These are phyloP conservation scores for Neelides sp. DNA, from an alignment of 1,140 invertebrate species.

Conservation along the genomic window DNA sequence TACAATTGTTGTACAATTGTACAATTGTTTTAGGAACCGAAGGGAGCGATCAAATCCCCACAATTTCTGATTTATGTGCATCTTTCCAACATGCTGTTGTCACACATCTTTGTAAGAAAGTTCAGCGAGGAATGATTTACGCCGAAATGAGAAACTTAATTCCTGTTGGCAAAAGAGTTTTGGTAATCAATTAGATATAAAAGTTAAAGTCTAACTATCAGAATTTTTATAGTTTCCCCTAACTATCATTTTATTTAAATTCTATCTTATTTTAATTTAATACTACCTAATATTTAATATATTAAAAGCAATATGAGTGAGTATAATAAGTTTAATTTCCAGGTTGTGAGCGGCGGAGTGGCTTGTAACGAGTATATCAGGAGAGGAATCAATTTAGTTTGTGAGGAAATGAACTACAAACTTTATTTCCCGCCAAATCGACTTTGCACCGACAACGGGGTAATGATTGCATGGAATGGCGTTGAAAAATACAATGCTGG, in stretches of 20 bases:
- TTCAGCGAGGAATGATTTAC: constrained; percentile 70
- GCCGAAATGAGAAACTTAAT: constrained; percentile 42
- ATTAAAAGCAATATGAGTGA: too few species aligned
- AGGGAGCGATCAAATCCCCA: constrained; percentile 58
- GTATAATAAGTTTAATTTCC: too few species aligned
- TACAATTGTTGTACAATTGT: constrained; percentile 14
- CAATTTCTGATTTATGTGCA: constrained; percentile 73
- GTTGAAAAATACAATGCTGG: constrained; percentile 52
- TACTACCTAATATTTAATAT: constrained; percentile 5
- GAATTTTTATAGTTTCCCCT: too few species aligned
- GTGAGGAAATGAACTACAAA: constrained; percentile 49
- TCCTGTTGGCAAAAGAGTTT: constrained; percentile 19
- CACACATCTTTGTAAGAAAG: constrained; percentile 63
- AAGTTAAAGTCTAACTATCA: too few species aligned
- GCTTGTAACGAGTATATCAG: constrained; percentile 80
- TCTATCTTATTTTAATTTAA: too few species aligned
- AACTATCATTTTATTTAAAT: too few species aligned
- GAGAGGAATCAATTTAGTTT: constrained; percentile 51
- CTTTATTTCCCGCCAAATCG: constrained; percentile 63
- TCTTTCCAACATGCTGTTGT: constrained; percentile 61
- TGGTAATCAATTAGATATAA: too few species aligned
- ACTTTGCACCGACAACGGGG: constrained; percentile 92
- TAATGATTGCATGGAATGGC: constrained; percentile 99
- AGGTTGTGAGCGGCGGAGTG: constrained; percentile 89
- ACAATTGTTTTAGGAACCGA: constrained; percentile 37